phyloP scores from a whole-genome alignment of 2,888 invertebrate species.

The Flexamia atlantica region DNA sequence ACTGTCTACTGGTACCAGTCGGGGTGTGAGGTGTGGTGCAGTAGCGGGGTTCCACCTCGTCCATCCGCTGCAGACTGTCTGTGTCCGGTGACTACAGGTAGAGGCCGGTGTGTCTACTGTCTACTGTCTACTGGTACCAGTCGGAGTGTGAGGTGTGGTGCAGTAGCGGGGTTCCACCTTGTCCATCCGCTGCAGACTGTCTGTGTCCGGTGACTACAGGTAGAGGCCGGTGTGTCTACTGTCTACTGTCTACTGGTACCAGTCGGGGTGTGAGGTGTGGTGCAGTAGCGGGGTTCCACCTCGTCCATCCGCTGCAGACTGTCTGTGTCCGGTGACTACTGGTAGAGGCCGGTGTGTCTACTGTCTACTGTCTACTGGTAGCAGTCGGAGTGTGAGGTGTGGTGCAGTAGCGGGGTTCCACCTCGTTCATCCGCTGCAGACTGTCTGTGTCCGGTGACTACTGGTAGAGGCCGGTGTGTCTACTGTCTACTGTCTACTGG shows the following conservation, averaged over 20 bases:
- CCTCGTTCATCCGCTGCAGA: slow-evolving; percentile 8
- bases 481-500: neutral
- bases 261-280: slow-evolving; percentile 59
- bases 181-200: slow-evolving; percentile 1
- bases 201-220: neutral
- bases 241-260: slow-evolving; percentile 16
- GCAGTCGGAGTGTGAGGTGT: slow-evolving; percentile 62
- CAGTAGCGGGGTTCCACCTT: slow-evolving; percentile 41
- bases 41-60: slow-evolving; percentile 41
- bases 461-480: neutral
- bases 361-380: slow-evolving; percentile 23
- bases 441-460: neutral
- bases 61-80: neutral
- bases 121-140: slow-evolving; percentile 47
- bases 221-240: neutral
- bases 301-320: slow-evolving; percentile 3
- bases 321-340: slow-evolving; percentile 1
- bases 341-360: neutral
- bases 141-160: slow-evolving; percentile 53
- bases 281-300: slow-evolving; percentile 46
- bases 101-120: neutral
- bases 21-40: slow-evolving; percentile 46
- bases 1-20: slow-evolving; percentile 56
- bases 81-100: neutral
- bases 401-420: slow-evolving; percentile 45